phyloP scores from a whole-genome alignment of 2,888 invertebrate genomes.

The Punctoribates punctum region DNA sequence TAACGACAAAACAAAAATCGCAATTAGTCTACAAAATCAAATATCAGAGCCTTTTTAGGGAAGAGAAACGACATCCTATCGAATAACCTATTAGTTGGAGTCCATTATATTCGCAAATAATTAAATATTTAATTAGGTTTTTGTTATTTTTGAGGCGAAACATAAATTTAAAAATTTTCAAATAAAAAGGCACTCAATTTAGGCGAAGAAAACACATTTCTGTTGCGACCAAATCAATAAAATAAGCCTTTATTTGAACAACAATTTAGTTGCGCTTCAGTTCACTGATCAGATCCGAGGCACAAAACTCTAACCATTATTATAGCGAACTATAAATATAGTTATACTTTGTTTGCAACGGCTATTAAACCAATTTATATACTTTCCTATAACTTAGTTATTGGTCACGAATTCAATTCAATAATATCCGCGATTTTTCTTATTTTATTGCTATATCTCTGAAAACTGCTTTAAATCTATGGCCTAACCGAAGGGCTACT shows the following conservation, averaged over 20 bases:
- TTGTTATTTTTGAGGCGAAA: no score
- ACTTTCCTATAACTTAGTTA: neutral
- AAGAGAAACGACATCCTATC: no score
- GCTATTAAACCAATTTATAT: neutral
- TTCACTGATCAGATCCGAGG: neutral
- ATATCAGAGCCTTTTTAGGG: neutral
- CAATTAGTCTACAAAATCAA: constrained; percentile 9
- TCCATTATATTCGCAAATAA: no score
- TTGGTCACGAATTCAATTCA: neutral
- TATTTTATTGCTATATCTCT: neutral
- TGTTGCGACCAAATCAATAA: neutral
- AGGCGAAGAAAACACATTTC: neutral
- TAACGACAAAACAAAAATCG: neutral
- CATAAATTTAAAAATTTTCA: no score
- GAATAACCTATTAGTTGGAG: no score
- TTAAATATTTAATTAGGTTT: no score
- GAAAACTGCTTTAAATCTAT: neutral
- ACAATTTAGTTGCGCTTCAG: neutral
- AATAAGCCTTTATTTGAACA: neutral
- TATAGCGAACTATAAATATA: constrained; percentile 1
- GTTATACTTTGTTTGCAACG: constrained; percentile 3
- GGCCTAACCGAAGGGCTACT: neutral
- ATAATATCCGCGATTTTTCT: neutral
- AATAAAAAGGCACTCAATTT: neutral
- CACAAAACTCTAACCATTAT: neutral